A percentile compares a stretch with the other conserved stretches of the same genome.
These are phyloP conservation scores for Ivindomyrus marchei DNA, from an alignment of 2,113 vertebrate species.

Conservation along the genomic window DNA sequence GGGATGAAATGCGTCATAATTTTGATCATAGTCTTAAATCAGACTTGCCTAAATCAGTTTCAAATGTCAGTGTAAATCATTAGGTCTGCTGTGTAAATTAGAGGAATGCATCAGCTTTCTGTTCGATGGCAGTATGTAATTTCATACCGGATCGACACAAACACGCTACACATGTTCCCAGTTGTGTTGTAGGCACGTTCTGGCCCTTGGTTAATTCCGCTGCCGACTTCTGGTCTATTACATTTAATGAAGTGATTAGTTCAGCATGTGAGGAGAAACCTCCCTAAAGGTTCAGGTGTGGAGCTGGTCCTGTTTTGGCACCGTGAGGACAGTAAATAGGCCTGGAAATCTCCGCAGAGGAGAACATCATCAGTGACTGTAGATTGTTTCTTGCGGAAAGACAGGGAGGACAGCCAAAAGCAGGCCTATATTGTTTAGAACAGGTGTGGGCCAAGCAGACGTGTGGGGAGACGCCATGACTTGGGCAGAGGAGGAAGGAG, in stretches of 20 bases:
- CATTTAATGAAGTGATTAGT: constrained; percentile 2
- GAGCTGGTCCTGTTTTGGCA: not conserved
- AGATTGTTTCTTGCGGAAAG: not conserved
- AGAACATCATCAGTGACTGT: not conserved
- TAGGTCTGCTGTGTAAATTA: not conserved
- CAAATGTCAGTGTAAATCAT: not conserved
- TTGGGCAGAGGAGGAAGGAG: not conserved
- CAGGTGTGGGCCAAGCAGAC: not conserved
- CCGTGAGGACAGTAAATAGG: not conserved
- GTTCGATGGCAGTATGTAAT: not conserved
- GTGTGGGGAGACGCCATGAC: not conserved
- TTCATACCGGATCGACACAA: not conserved
- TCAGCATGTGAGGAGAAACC: not conserved
- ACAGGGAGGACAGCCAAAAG: not conserved
- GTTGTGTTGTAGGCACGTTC: not conserved
- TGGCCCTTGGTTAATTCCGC: not conserved
- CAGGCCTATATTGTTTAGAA: not conserved
- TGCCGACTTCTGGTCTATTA: not conserved
- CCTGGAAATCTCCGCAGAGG: not conserved
- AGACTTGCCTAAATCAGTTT: not conserved
- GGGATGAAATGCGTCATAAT: not conserved
- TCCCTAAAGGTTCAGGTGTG: not conserved
- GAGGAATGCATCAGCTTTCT: not conserved
- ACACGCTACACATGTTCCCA: not conserved
- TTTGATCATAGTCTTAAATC: not conserved